Evolutionary conservation across 1,140 invertebrate genomes (phyloP), one percentile per base, ranked within the genome.

Genomic region (Bombus waltoni): DNA sequence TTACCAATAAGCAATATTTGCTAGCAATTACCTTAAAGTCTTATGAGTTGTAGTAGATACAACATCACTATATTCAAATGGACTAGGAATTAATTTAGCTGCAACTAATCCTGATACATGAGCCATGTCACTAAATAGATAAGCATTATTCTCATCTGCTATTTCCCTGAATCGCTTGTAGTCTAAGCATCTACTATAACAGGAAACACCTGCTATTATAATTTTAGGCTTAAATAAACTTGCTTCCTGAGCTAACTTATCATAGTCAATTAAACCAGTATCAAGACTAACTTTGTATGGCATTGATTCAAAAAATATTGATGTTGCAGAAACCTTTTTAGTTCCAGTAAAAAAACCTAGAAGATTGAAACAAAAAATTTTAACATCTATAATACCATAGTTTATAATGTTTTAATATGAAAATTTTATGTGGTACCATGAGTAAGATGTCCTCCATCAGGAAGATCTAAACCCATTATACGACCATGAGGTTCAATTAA

Each of bases 291-390:
- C 97, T 95, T 99, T 99, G 93, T 99, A 99, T 9, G 99, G 99
- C 97, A 99, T 98, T 25, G 98, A 99, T 95, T 99, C 99, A 94
- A 99, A 99, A 95, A 99, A 99, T 66, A 99, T 97, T 0, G 99
- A 99, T 1, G 99, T 99, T 4, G 99, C 99, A 1, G 99, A 99
- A 44, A 99, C 98, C 95, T 98, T 99, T 93, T 99, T 99, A 4
- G 96, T 97, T 8, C 97, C 95, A 4, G 98, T 99, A 93, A 98
- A 98, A 94, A 99, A 99, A 59, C 97, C 94, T 95, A 73, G n/a
- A 87, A 81, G 57, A 77, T 38, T 70, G 25, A 47, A 42, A 82
- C 38, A 57, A 72, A 22, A 77, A 18, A 18, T 13, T 77, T 59
- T 25, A 53, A 18, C 1, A 3, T 65, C 73, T 78, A 70, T 47